Evolutionary conservation across 23 tunicate species (phyloP), one percentile per base, ranked within the genome.

Genomic region (Pegea sp.): DNA sequence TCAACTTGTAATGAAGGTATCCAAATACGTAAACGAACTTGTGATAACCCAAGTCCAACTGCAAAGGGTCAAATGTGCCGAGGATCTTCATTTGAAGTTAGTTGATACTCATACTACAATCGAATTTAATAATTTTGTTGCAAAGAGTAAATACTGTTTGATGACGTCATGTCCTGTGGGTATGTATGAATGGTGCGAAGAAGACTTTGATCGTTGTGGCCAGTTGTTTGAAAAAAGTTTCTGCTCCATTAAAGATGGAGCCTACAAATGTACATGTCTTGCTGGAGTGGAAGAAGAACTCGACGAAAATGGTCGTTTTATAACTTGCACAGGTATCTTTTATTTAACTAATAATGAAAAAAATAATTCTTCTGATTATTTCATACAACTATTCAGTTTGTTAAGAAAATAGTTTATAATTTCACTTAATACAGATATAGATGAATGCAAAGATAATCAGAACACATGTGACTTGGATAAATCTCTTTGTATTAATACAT

Each of bases 41-140:
- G 93, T 49, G 73, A 79, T 34, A 60, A 65, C 33, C 93, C 93
- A 2, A 65, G 60, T 34, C 93, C 93, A 1, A 71, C 93, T 2
- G 11, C 67, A 13, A 71, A 58, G 30, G 93, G 93, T 13, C 33
- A 43, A 48, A 71, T 71, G 78, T 79, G 93, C 57, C 26, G 48
- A 49, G 75, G 75, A 28, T 27, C 21, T 21, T 50, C 54, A 21
- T 33, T 68, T 30, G 59, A 76, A 60, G 88, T 66, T 19, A 21
- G 24, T 64, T 6, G n/a, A n/a, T n/a, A n/a, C n/a, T n/a, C n/a
- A n/a, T n/a, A 58, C 5, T 58, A 42, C 16, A 22, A 13, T 24
- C 60, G 22, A 60, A 13, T 18, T 8, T 8, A 16, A 13, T 21
- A 52, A 22, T 0, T 16, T 0, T 52, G n/a, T 57, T 29, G 7